Percentiles rank a stretch among this genome's conserved stretches.
Conservation (phyloP, 2,888 invertebrate species). For the Scelioninae gen. 2 region DNA sequence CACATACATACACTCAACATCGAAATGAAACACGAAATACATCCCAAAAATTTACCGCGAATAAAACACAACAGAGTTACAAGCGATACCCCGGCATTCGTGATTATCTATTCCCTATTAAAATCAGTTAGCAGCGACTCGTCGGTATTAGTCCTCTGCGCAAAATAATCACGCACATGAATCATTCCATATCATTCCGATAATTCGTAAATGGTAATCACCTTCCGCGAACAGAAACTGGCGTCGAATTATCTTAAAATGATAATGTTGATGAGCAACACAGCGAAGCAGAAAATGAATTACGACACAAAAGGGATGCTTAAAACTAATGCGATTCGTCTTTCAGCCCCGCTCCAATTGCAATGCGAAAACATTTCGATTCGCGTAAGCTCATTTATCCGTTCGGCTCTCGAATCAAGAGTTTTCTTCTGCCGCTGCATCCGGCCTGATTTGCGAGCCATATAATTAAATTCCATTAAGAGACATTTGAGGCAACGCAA, state of each 20-base stretch:
- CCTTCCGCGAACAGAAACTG: conserved; percentile 18
- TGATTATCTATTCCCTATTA: conserved; percentile 33
- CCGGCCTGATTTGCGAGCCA: conserved; percentile 23
- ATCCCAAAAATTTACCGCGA: too few relatives aligned
- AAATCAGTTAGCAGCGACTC: conserved; percentile 43
- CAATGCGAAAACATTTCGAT: conserved; percentile 49
- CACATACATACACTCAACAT: too few relatives aligned
- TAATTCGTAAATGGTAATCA: conserved; percentile 48
- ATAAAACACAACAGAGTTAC: too few relatives aligned
- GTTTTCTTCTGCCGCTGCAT: conserved; percentile 36
- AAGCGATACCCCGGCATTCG: conserved; percentile 25
- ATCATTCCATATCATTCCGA: conserved; percentile 20
- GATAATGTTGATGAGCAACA: conserved; percentile 51
- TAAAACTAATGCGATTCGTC: conserved; percentile 35
- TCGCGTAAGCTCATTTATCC: conserved; percentile 37
- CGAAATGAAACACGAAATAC: too few relatives aligned
- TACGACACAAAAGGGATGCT: conserved; percentile 44
- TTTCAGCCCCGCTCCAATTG: conserved; percentile 29
- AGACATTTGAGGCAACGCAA: conserved; percentile 2
- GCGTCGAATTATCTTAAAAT: conserved; percentile 54
- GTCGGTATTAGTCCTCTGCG: conserved; percentile 19
- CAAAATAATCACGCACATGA: conserved; percentile 30
- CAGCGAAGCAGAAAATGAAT: conserved; percentile 50
- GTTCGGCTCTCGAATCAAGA: conserved; percentile 40
- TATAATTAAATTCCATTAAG: conserved; percentile 48